phyloP scores from a whole-genome alignment of 1,140 invertebrate genomes.

The Brachionus calyciflorus region DNA sequence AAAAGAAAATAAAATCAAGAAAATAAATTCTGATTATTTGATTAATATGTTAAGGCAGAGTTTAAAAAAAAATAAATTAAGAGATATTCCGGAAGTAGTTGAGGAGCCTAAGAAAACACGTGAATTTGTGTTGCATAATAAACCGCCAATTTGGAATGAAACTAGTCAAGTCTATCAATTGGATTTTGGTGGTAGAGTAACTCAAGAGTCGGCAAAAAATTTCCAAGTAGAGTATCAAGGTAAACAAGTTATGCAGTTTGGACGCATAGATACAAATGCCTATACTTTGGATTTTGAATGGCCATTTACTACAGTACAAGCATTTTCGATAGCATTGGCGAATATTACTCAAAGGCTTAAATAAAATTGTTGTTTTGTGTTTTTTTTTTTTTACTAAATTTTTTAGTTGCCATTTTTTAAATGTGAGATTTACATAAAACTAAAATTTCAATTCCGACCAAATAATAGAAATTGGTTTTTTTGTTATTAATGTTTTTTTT shows the following conservation, averaged over 20 bases:
- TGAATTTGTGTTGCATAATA: slow-evolving; percentile 91
- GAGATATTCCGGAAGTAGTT: background rate
- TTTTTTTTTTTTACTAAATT: slow-evolving; percentile 11
- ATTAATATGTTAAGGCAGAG: slow-evolving; percentile 15
- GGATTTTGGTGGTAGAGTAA: slow-evolving; percentile 97
- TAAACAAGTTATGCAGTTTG: slow-evolving; percentile 99
- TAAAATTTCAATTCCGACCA: background rate
- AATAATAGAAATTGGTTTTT: no score
- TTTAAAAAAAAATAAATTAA: background rate
- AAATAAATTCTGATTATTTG: slow-evolving; percentile 15
- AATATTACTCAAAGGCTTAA: slow-evolving; percentile 97
- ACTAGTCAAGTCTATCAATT: slow-evolving; percentile 97
- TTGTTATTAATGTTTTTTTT: no score
- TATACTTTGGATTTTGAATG: slow-evolving; percentile 98
- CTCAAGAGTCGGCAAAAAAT: slow-evolving; percentile 98
- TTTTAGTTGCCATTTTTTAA: background rate
- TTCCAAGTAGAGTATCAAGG: slow-evolving; percentile 97
- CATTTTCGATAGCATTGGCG: slow-evolving; percentile 93
- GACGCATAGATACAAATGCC: slow-evolving; percentile 93
- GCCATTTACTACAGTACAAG: slow-evolving; percentile 95
- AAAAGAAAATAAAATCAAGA: background rate
- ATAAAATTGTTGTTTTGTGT: slow-evolving; percentile 63
- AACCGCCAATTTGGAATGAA: slow-evolving; percentile 99
- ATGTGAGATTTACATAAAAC: no score
- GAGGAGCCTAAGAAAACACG: background rate